Evolutionary conservation across 2,888 invertebrate genomes (phyloP), one percentile per base, ranked within the genome.

Genomic region (Limenitis camilla): DNA sequence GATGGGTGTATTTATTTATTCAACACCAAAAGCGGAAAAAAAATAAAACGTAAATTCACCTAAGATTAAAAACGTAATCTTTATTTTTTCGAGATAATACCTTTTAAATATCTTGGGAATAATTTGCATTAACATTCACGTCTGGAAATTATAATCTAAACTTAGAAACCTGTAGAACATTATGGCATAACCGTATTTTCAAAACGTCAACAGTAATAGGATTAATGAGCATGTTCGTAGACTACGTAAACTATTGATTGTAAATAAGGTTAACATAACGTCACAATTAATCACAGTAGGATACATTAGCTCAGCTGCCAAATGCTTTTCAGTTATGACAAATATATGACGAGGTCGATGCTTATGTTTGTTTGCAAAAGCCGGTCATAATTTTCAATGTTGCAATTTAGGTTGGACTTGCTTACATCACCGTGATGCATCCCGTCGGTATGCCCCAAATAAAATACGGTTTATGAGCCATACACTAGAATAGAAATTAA

Each of bases 221-320:
- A 41, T 45, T 40, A 49, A 30, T 30, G 30, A 41, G 6, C 5
- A 5, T 19, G 6, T 10, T 19, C 9, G n/a, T 19, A 5, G 6
- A n/a, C n/a, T 11, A 28, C 44, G 6, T 31, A 36, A 36, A n/a
- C 31, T 9, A 5, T 30, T 49, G 41, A 54, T 38, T 52, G 50
- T 57, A 52, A 60, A 52, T 61, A 41, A 58, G 50, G 47, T 50
- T 40, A 56, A 52, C 58, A 55, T 42, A 49, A 42, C 38, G 47
- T 49, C 29, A 45, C 49, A 51, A 59, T 62, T 55, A 61, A 59
- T 58, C 55, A 55, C 46, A 45, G 45, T 44, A 31, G 49, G 48
- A 46, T 61, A 50, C 60, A 61, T 60, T 63, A 59, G 61, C 54
- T 55, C 57, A 45, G 49, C 53, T 68, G 69, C 71, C 69, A 71